These are phyloP conservation scores for Corvus moneduloides DNA, from an alignment of 2,113 vertebrate genomes.

Conservation along the genomic window DNA sequence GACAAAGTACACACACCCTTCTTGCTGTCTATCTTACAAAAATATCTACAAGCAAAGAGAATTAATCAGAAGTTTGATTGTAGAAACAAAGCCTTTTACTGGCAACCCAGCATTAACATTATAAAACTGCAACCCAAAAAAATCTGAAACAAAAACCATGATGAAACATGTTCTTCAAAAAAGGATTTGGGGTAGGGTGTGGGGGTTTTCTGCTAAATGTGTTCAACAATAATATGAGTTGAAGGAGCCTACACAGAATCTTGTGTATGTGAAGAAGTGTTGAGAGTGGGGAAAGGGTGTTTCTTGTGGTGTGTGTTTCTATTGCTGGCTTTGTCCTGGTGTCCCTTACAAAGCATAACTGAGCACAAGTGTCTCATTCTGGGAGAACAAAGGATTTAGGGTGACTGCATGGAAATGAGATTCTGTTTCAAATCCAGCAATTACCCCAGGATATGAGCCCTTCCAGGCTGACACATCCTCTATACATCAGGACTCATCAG, in stretches of 20 bases:
- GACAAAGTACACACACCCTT: constrained; percentile 42
- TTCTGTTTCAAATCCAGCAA: background rate
- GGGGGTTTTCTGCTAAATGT: background rate
- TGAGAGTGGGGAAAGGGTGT: background rate
- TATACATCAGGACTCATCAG: background rate
- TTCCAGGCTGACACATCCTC: background rate
- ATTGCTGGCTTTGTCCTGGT: background rate
- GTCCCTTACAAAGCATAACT: background rate
- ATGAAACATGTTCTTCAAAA: background rate
- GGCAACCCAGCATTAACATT: background rate
- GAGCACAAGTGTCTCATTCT: background rate
- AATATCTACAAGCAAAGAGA: constrained; percentile 35
- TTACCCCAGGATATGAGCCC: background rate
- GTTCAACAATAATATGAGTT: background rate
- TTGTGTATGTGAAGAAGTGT: background rate
- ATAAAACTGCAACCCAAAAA: background rate
- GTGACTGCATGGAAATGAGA: background rate
- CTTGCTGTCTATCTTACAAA: constrained; percentile 23
- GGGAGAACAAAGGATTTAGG: background rate
- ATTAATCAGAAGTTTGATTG: background rate
- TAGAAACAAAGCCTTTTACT: background rate
- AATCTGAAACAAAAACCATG: background rate
- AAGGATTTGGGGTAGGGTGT: background rate
- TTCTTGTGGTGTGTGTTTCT: background rate
- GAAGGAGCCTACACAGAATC: background rate